Percentiles rank a stretch among this genome's conserved stretches.
Conservation (phyloP, 2,797 vertebrate species). For the Rhinoraja longicauda region DNA sequence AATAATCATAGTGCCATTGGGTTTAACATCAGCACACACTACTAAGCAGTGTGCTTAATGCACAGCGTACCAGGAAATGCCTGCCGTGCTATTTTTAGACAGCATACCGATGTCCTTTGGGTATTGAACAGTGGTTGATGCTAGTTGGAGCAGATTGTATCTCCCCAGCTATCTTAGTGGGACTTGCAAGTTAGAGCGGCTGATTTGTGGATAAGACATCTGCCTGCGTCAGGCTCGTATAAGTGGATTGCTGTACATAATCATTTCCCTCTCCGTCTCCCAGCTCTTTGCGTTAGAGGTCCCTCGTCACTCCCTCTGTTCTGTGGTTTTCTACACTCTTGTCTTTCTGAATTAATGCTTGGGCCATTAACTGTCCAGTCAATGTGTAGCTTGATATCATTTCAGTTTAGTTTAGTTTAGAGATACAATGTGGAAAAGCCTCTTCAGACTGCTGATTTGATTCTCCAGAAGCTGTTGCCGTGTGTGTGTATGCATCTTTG, state of each 20-base stretch:
- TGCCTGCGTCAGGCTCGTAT: neutral
- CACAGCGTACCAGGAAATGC: neutral
- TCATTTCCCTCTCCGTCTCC: neutral
- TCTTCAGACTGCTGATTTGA: too few relatives aligned
- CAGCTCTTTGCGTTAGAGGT: neutral
- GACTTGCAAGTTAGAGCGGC: neutral
- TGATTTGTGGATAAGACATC: slow-evolving; percentile 29
- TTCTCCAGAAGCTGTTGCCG: too few relatives aligned
- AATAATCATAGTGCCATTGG: slow-evolving; percentile 26
- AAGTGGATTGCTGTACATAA: neutral
- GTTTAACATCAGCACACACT: slow-evolving; percentile 9
- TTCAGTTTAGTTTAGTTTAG: too few relatives aligned
- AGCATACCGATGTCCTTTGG: neutral
- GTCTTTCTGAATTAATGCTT: neutral
- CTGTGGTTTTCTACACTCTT: neutral
- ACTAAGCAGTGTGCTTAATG: neutral
- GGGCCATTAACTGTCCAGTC: neutral
- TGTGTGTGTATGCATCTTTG: too few relatives aligned
- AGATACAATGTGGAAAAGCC: too few relatives aligned
- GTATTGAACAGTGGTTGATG: neutral
- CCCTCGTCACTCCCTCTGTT: neutral
- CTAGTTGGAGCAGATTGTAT: neutral
- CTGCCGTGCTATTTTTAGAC: neutral
- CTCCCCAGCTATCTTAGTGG: slow-evolving; percentile 9
- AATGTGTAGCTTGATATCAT: neutral